Percentiles rank a stretch among this genome's conserved stretches.
Conservation (phyloP, 2,797 vertebrate genomes). For the Diplodus puntazzo region DNA sequence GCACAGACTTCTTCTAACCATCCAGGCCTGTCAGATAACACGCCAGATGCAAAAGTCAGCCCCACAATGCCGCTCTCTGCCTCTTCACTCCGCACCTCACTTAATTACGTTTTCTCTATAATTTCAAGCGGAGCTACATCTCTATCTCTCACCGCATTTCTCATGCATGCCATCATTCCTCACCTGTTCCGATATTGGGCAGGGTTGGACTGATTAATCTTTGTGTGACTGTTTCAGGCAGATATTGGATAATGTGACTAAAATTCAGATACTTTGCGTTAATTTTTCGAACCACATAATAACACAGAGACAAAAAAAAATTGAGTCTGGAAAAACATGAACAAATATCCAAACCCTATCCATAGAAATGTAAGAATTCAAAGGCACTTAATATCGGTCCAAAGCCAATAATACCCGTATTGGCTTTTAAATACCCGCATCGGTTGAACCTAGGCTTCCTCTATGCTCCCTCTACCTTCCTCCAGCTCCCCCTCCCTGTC, state of each 20-base stretch:
- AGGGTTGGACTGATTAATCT: not conserved
- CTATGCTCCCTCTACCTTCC: conserved; percentile 40
- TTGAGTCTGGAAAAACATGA: not conserved
- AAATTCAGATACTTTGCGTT: not conserved
- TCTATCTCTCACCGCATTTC: conserved; percentile 53
- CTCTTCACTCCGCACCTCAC: conserved; percentile 73
- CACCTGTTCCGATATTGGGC: not conserved
- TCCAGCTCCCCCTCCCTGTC: not conserved
- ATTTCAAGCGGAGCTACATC: conserved; percentile 31
- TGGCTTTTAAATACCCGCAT: conserved; percentile 33
- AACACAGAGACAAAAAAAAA: not conserved
- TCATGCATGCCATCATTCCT: conserved; percentile 38
- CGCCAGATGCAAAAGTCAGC: conserved; percentile 46
- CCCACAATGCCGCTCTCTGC: conserved; percentile 27
- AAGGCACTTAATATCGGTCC: not conserved
- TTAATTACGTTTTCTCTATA: conserved; percentile 62
- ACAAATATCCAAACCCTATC: not conserved
- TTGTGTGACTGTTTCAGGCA: not conserved
- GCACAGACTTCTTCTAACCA: conserved; percentile 9
- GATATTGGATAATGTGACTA: not conserved
- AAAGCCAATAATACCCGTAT: not conserved
- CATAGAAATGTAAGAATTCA: not conserved
- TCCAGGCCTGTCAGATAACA: conserved; percentile 13
- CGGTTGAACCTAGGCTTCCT: conserved; percentile 38
- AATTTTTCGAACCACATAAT: not conserved